phyloP scores from a whole-genome alignment of 2,888 invertebrate genomes.

The Ophion ventricosus region DNA sequence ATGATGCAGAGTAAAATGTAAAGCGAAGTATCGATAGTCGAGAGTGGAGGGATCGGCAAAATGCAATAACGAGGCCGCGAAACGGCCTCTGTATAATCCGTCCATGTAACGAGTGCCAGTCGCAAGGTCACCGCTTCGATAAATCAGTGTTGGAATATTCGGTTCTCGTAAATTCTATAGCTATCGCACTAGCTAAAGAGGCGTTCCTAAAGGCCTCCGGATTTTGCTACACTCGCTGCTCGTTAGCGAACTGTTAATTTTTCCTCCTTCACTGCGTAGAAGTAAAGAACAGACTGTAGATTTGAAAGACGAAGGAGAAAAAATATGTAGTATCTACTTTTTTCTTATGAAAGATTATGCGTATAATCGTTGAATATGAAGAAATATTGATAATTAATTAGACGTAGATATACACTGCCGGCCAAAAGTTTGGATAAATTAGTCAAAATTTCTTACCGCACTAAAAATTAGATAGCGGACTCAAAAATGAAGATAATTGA shows the following conservation, averaged over 20 bases:
- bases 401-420: not conserved
- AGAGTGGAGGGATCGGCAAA: not conserved
- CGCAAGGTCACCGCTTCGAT: slow-evolving; percentile 51
- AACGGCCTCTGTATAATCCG: not conserved
- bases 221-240: slow-evolving; percentile 35
- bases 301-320: not conserved
- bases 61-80: slow-evolving; percentile 40
- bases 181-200: not conserved
- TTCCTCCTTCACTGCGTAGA: not conserved
- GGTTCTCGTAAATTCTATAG: slow-evolving; percentile 25
- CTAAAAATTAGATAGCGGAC: no score
- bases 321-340: not conserved
- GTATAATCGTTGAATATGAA: no score
- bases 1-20: slow-evolving; percentile 2
- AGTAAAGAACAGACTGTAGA: not conserved
- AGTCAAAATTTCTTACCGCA: no score
- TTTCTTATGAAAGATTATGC: not conserved
- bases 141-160: slow-evolving; percentile 29
- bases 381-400: no score
- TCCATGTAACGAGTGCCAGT: not conserved
- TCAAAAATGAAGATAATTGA: no score
- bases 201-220: slow-evolving; percentile 8
- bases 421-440: no score
- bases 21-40: not conserved
- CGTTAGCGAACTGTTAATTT: slow-evolving; percentile 34